Evolutionary conservation across 2,113 vertebrate species (phyloP).

Genomic region (Pongo pygmaeus): DNA sequence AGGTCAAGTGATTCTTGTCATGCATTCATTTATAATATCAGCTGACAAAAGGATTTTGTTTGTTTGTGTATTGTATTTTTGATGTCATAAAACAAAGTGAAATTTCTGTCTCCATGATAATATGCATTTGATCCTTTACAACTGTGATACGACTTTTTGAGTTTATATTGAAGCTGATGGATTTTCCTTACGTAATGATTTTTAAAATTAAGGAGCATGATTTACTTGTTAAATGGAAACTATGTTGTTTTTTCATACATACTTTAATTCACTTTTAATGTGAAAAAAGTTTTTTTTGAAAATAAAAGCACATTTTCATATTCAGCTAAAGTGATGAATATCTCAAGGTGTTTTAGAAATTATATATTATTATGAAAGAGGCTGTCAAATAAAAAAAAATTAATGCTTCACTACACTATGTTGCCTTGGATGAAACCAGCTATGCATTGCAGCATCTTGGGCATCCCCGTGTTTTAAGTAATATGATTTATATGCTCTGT

Average conservation of each 20-base stretch:
- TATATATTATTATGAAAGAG: neutral
- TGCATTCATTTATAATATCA: neutral
- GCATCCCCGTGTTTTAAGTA: accelerated
- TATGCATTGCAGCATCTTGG: neutral
- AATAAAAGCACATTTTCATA: neutral
- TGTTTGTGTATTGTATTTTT: neutral
- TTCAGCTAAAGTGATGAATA: neutral
- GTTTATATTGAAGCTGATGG: neutral
- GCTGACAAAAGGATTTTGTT: neutral
- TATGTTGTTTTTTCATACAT: neutral
- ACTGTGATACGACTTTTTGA: neutral
- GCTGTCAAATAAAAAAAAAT: neutral
- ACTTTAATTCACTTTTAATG: neutral
- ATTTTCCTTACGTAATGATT: neutral
- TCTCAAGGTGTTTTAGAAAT: neutral
- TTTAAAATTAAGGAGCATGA: neutral
- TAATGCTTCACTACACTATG: neutral
- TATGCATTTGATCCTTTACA: neutral
- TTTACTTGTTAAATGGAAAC: neutral
- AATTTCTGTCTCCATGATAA: neutral
- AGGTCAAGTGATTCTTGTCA: neutral
- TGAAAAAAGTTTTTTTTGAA: neutral
- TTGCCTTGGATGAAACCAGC: neutral
- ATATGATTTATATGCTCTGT: neutral
- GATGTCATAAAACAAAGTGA: neutral